Percentiles rank a stretch among this genome's conserved stretches.
phyloP scores from a whole-genome alignment of 2,888 invertebrate species.

The Crioceris asparagi region DNA sequence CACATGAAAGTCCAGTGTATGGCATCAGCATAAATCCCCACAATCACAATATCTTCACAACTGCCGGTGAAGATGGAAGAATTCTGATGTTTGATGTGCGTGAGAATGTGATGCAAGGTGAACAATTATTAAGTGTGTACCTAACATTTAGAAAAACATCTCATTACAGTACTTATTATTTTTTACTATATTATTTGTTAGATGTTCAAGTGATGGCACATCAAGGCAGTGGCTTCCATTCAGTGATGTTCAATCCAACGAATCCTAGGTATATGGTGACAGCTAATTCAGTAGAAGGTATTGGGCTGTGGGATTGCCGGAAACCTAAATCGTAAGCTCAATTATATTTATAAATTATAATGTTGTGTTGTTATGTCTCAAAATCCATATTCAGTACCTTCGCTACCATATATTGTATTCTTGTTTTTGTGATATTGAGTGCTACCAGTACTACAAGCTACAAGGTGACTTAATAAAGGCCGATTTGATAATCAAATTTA shows the following conservation, averaged over 20 bases:
- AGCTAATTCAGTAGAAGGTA: constrained; percentile 83
- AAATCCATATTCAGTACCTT: too few species aligned
- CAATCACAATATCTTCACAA: constrained; percentile 73
- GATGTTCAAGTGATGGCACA: constrained; percentile 52
- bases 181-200: constrained; percentile 13
- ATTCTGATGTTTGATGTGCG: constrained; percentile 78
- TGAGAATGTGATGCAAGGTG: constrained; percentile 39
- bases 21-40: constrained; percentile 79
- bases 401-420: too few species aligned
- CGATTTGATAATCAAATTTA: too few species aligned
- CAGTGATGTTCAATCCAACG: constrained; percentile 86
- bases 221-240: constrained; percentile 73
- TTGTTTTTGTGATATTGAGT: too few species aligned
- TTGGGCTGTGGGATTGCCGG: constrained; percentile 81
- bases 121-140: not conserved
- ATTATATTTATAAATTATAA: too few species aligned
- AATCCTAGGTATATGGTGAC: constrained; percentile 74
- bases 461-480: too few species aligned
- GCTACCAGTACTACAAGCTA: too few species aligned
- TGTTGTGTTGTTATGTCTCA: too few species aligned
- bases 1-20: constrained; percentile 84
- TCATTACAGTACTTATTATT: not conserved
- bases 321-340: constrained; percentile 67
- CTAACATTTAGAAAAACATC: not conserved
- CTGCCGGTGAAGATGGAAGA: constrained; percentile 87